Evolutionary conservation across 2,797 vertebrate genomes (phyloP), one percentile per base, ranked within the genome.

Genomic region (Gouania willdenowi): DNA sequence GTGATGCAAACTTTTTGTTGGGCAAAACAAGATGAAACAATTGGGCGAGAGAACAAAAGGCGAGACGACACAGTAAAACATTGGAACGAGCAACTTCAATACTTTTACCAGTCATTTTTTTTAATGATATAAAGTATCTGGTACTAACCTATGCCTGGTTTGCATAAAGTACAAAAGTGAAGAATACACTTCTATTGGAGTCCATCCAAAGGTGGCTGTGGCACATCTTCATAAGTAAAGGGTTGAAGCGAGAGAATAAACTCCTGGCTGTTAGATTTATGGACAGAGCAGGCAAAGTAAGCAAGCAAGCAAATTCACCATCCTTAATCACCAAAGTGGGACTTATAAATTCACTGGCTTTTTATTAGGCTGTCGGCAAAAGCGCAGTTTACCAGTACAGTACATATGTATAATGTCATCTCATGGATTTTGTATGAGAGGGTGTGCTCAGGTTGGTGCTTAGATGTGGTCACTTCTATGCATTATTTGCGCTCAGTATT

Each of bases 231-330:
- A 81, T 68, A 57, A 71, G 67, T 4, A 9, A 17, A 10, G 15
- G 16, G 42, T 17, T 12, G 31, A 18, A 17, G 40, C 29, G 42
- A 14, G 20, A 15, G 52, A 23, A 27, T 36, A 41, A 73, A 71
- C 65, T 68, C 53, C 73, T 85, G 85, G 85, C 86, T 56, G 79
- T 82, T 76, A 90, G 87, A 89, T 91, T 91, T 90, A 91, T 83
- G 69, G 87, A 87, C 62, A 77, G 72, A 81, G 88, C 76, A 88
- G 70, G 79, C 62, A 81, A 68, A 59, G 65, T 69, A 69, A 47
- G 68, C n/a, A n/a, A 67, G 64, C 71, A 66, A 84, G 50, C 70
- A 81, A 76, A 70, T 77, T 74, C 63, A 47, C 70, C 59, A 62
- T 79, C 66, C 66, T 56, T 80, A 77, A 87, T 87, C 72, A 81